A percentile compares a stretch with the other conserved stretches of the same genome.
phyloP scores from a whole-genome alignment of 2,113 vertebrate genomes.

The Engraulis encrasicolus region DNA sequence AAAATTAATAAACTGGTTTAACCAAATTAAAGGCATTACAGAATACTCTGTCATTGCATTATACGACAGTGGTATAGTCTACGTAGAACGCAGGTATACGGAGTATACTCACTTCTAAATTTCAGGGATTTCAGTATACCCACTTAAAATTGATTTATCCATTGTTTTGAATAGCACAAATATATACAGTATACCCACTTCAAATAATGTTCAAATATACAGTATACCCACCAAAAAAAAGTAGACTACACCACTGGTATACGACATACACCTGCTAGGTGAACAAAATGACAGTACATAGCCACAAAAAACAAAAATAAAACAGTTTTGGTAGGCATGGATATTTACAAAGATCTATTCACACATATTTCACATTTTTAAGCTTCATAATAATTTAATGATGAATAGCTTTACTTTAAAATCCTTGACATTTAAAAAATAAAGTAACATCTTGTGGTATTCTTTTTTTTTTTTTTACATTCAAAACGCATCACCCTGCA shows the following conservation, averaged over 20 bases:
- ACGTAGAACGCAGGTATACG: too few relatives aligned
- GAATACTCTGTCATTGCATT: background rate
- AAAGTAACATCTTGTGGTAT: background rate
- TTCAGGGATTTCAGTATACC: too few relatives aligned
- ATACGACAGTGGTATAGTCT: too few relatives aligned
- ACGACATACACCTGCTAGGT: background rate
- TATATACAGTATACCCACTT: too few relatives aligned
- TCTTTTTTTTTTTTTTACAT: constrained; percentile 28
- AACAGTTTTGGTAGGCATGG: background rate
- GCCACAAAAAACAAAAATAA: background rate
- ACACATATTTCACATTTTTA: background rate
- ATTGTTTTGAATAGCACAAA: too few relatives aligned
- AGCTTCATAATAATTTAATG: background rate
- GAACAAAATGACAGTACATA: background rate
- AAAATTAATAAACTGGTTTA: background rate
- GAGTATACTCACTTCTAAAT: too few relatives aligned
- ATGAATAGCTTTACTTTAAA: background rate
- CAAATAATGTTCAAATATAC: too few relatives aligned
- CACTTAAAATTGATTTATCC: too few relatives aligned
- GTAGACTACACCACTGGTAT: too few relatives aligned
- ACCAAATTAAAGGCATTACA: background rate
- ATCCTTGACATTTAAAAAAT: background rate
- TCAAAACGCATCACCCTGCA: constrained; percentile 40
- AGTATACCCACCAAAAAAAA: too few relatives aligned
- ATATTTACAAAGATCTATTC: background rate